These are phyloP conservation scores for Trinectes maculatus DNA, from an alignment of 2,113 vertebrate genomes.

Conservation along the genomic window DNA sequence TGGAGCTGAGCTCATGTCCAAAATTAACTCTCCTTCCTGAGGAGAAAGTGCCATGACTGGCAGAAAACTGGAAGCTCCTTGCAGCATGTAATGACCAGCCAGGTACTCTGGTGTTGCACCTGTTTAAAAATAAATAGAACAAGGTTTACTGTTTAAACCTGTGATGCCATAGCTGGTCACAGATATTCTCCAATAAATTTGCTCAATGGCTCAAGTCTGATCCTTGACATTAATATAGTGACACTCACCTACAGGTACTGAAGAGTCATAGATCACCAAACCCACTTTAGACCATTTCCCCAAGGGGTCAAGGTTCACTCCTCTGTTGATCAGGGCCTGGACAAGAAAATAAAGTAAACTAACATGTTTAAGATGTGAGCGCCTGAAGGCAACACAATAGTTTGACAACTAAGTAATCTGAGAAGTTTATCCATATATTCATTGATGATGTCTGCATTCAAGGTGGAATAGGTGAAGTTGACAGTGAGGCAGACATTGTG, in stretches of 20 bases:
- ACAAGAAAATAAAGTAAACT: conserved; percentile 16
- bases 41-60: conserved; percentile 96
- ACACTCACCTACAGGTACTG: conserved; percentile 91
- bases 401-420: too few species aligned
- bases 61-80: conserved; percentile 96
- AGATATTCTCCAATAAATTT: conserved; percentile 9
- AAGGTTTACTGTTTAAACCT: background rate
- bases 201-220: background rate
- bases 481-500: too few species aligned
- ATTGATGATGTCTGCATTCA: background rate
- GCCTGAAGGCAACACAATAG: background rate
- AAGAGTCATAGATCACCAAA: conserved; percentile 95
- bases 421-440: too few species aligned
- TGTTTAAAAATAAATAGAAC: conserved; percentile 45
- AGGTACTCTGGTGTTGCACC: conserved; percentile 98
- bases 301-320: conserved; percentile 95
- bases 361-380: background rate
- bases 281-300: conserved; percentile 98
- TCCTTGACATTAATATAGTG: background rate
- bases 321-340: conserved; percentile 96
- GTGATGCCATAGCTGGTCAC: background rate
- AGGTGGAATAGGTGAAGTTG: background rate
- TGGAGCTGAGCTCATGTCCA: conserved; percentile 97
- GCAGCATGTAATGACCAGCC: conserved; percentile 97
- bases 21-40: conserved; percentile 91